Evolutionary conservation across 2,888 invertebrate genomes (phyloP), one percentile per base, ranked within the genome.

Genomic region (Pammene aurita): DNA sequence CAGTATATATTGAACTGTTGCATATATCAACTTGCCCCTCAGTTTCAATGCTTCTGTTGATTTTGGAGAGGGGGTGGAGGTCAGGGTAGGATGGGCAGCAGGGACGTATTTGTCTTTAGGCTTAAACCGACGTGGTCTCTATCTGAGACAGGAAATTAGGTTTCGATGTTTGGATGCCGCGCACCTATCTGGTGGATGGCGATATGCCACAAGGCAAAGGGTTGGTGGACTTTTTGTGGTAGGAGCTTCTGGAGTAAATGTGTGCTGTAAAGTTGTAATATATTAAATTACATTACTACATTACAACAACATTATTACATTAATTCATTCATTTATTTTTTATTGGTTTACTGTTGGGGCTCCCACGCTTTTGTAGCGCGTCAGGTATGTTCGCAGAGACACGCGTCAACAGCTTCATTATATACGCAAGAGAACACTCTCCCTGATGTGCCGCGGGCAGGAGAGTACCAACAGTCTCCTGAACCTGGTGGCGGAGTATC

Each of bases 101-200:
- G 75, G 75, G 74, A 74, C 82, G 87, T 86, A 88, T 90, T 91
- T 90, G 90, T 91, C 91, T 90, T 89, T 85, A 84, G 87, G 88
- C 84, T 86, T 82, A 87, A 84, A 86, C 80, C 82, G 78, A 79
- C 81, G 82, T 76, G 76, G 76, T 78, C 77, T 84, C 84, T 89
- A 90, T 89, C 90, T 90, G 86, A 90, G 91, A 90, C 90, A 90
- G 92, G 92, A 92, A 92, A 92, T 92, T 92, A 91, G 89, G 90
- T 92, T 92, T 91, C 87, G 86, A 85, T 87, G 87, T 90, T 87
- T 87, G 87, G 85, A 86, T 85, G 81, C 73, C 75, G 73, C 74
- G 75, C 72, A 74, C 78, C 76, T 80, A 80, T 82, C 82, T 73
- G 76, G 75, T 79, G 76, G 84, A 83, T 71, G 77, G 80, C 41